Conservation (phyloP, 2,113 vertebrate genomes). For the Hypanus sabinus region DNA sequence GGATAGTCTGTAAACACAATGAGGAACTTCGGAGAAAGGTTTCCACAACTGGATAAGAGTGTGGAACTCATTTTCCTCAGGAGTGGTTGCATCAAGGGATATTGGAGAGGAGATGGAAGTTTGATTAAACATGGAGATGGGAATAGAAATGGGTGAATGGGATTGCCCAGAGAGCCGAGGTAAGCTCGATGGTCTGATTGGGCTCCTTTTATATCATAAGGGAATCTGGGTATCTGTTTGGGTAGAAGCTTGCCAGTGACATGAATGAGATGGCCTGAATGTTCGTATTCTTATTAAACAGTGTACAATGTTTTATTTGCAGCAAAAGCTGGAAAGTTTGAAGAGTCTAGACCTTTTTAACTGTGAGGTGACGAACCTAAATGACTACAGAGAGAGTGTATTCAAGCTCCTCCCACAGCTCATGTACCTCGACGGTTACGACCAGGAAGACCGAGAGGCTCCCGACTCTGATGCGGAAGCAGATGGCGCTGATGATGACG, state of each 20-base stretch:
- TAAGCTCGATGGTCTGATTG: too few relatives aligned
- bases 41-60: too few relatives aligned
- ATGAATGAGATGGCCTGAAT: background rate
- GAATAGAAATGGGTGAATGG: too few relatives aligned
- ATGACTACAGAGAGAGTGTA: slow-evolving; percentile 82
- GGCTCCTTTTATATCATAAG: too few relatives aligned
- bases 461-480: slow-evolving; percentile 79
- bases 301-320: slow-evolving; percentile 41
- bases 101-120: too few relatives aligned
- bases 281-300: background rate
- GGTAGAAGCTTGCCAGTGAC: background rate
- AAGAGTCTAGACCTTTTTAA: slow-evolving; percentile 89
- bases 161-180: too few relatives aligned
- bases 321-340: slow-evolving; percentile 84
- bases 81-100: too few relatives aligned
- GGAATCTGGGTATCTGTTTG: too few relatives aligned
- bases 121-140: too few relatives aligned
- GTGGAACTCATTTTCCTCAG: too few relatives aligned
- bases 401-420: slow-evolving; percentile 82
- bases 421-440: slow-evolving; percentile 82
- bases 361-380: slow-evolving; percentile 85
- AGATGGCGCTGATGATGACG: slow-evolving; percentile 70
- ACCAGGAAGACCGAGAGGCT: slow-evolving; percentile 73
- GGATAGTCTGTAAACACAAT: too few relatives aligned
- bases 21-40: too few relatives aligned